Evolutionary conservation across 1,140 invertebrate genomes (phyloP).

Genomic region (Drosophila bifasciata): DNA sequence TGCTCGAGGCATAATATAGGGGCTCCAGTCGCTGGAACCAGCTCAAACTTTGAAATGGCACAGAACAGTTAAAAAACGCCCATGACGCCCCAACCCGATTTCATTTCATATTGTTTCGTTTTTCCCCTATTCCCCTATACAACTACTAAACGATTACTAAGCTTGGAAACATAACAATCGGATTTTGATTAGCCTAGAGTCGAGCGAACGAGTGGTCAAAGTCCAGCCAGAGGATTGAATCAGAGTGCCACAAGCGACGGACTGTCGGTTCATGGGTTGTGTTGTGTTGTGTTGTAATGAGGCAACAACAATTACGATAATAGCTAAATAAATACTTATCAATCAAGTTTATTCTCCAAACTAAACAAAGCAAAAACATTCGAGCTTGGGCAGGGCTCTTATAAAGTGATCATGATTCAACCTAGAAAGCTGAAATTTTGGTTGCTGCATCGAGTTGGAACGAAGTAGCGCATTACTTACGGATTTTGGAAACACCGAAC

Average conservation of each 20-base stretch:
- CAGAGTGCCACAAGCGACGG: conserved; percentile 26
- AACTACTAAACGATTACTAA: background rate
- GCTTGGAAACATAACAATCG: conserved; percentile 39
- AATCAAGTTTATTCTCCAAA: conserved; percentile 16
- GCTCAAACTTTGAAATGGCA: conserved; percentile 20
- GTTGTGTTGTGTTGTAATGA: too few species aligned
- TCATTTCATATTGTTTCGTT: conserved; percentile 31
- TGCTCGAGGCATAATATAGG: conserved; percentile 10
- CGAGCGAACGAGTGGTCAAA: conserved; percentile 53
- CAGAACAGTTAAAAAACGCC: conserved; percentile 35
- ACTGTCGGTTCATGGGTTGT: conserved; percentile 19
- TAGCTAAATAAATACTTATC: conserved; percentile 54
- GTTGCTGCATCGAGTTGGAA: too few species aligned
- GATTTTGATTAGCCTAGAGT: conserved; percentile 49
- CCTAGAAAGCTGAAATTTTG: too few species aligned
- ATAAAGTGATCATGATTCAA: too few species aligned
- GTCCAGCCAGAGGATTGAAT: conserved; percentile 50
- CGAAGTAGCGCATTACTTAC: too few species aligned
- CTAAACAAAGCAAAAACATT: background rate
- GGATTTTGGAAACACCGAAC: too few species aligned
- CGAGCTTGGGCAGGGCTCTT: too few species aligned
- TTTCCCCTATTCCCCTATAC: conserved; percentile 40
- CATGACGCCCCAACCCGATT: conserved; percentile 24
- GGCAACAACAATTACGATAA: conserved; percentile 65
- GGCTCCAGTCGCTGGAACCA: conserved; percentile 7